These are phyloP conservation scores for Trichosurus vulpecula DNA, from an alignment of 2,797 vertebrate genomes.

Conservation along the genomic window DNA sequence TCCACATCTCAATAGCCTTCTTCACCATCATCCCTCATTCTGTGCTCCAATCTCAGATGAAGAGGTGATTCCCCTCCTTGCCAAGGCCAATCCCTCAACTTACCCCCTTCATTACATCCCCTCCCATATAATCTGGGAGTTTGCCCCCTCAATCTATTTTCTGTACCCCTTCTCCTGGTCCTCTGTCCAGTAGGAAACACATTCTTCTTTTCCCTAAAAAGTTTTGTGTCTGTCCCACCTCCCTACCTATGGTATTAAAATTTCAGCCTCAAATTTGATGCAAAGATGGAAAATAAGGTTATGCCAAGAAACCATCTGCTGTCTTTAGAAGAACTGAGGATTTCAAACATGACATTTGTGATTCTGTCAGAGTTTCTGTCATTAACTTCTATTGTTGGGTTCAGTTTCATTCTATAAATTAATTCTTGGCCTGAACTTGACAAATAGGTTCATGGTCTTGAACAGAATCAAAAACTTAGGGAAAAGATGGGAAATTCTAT, in stretches of 20 bases:
- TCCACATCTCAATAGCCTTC: background rate
- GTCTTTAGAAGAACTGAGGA: background rate
- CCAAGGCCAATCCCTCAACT: background rate
- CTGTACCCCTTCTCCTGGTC: background rate
- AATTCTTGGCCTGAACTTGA: conserved; percentile 13
- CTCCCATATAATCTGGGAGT: background rate
- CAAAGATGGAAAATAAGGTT: conserved; percentile 9
- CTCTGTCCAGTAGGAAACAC: background rate
- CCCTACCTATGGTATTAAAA: background rate
- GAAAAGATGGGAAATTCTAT: background rate
- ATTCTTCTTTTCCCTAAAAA: background rate
- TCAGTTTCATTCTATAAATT: conserved; percentile 49
- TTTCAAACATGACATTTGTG: background rate
- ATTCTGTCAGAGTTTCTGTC: background rate
- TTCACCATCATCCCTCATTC: background rate
- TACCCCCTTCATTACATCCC: background rate
- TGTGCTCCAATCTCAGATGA: background rate
- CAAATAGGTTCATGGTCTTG: conserved; percentile 19
- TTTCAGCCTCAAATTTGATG: conserved; percentile 18
- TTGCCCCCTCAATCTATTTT: background rate
- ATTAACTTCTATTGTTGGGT: background rate
- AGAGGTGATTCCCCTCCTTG: background rate
- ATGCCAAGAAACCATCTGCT: background rate
- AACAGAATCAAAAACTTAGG: conserved; percentile 18
- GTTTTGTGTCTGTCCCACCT: background rate